Evolutionary conservation across 2,797 vertebrate genomes (phyloP).

Genomic region (Babyrousa celebensis): DNA sequence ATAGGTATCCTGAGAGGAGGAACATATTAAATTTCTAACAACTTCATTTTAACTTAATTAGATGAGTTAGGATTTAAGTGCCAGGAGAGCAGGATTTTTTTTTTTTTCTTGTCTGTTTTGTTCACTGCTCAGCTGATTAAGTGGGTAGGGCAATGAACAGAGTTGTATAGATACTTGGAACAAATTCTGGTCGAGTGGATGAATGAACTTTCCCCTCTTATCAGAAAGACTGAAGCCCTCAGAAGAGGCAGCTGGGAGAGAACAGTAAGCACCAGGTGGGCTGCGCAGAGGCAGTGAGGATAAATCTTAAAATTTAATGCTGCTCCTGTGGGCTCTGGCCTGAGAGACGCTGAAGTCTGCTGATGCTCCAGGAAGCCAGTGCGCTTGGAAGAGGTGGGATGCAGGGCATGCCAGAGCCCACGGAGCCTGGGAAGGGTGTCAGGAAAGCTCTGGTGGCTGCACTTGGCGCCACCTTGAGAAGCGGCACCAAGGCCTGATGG

Average conservation of each 20-base stretch:
- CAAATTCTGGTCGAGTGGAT: background rate
- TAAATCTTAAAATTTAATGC: background rate
- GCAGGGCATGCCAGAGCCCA: conserved; percentile 36
- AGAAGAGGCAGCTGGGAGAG: background rate
- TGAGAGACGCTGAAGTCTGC: background rate
- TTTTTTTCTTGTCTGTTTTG: background rate
- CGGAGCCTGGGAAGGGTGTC: conserved; percentile 79
- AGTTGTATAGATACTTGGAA: background rate
- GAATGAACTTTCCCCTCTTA: background rate
- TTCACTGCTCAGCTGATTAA: background rate
- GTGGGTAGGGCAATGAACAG: background rate
- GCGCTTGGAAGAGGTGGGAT: conserved; percentile 65
- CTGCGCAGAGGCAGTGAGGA: background rate
- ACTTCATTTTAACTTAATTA: conserved; percentile 8
- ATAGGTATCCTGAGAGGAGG: background rate
- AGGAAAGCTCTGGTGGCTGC: conserved; percentile 76
- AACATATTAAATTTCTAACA: conserved; percentile 20
- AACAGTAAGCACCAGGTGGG: background rate
- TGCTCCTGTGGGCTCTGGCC: background rate
- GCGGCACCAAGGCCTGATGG: conserved; percentile 73
- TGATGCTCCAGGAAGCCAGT: background rate
- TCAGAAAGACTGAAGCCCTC: background rate
- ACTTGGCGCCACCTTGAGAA: conserved; percentile 74
- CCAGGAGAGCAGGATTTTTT: background rate
- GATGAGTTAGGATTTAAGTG: background rate